A percentile compares a stretch with the other conserved stretches of the same genome.
phyloP scores from a whole-genome alignment of 2,797 vertebrate species.

The Capromys pilorides region DNA sequence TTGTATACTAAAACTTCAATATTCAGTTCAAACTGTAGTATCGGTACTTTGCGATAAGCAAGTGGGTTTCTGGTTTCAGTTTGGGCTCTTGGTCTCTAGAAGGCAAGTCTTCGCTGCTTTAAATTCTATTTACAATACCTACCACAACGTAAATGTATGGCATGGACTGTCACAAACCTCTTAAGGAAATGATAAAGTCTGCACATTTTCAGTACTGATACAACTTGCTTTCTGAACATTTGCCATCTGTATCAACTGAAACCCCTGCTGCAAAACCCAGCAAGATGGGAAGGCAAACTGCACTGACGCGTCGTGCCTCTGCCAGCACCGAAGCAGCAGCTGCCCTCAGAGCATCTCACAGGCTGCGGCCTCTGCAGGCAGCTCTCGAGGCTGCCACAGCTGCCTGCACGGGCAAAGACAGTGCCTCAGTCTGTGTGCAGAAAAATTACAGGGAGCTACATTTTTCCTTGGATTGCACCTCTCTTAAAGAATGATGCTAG shows the following conservation, averaged over 20 bases:
- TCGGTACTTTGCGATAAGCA: neutral
- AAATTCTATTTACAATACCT: neutral
- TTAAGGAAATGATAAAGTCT: neutral
- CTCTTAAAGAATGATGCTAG: constrained; percentile 22
- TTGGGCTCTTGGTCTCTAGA: neutral
- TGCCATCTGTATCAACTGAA: neutral
- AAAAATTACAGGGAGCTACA: constrained; percentile 46
- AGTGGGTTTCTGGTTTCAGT: neutral
- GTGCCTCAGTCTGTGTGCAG: constrained; percentile 30
- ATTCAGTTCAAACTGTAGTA: neutral
- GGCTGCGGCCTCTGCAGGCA: neutral
- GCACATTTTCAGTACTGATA: neutral
- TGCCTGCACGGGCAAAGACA: neutral
- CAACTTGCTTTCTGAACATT: neutral
- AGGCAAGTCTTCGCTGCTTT: neutral
- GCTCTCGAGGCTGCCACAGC: neutral
- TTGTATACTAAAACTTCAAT: neutral
- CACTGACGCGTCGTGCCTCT: neutral
- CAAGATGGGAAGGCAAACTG: too few relatives aligned
- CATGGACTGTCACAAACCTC: too few relatives aligned
- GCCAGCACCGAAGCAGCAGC: neutral
- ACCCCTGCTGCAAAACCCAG: too few relatives aligned
- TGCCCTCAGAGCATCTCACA: neutral
- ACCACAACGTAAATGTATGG: neutral
- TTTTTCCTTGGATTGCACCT: constrained; percentile 19